Base-by-base conservation (phyloP, 2,113 vertebrate genomes). In the Noturus placidus region DNA sequence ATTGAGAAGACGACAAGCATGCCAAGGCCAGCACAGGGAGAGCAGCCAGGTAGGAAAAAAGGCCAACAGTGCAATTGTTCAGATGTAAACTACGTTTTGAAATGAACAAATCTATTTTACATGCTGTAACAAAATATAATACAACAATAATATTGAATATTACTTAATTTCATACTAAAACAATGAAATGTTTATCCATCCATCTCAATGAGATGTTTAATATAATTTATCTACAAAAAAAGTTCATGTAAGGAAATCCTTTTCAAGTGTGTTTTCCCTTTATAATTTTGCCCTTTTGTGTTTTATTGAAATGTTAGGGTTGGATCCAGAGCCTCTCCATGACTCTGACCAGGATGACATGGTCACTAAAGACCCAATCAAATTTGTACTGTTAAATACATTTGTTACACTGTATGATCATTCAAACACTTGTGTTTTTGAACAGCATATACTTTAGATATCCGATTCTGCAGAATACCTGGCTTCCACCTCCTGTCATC, bases 401-500 rank as follows among this genome's bases (percentile, higher is more conserved):
- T 35, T 9, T 74, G 19, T 22, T 42, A 42, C 38, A 46, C 13
- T 70, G 67, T 70, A 69, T 3, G 20, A 46, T 27, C 2, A 74
- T 74, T 46, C 0, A 38, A 74, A 20, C 19, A 20, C 6, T 19
- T 70, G 46, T 15, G 15, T 33, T 4, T 33, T 17, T 38, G 69
- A 19, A 6, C 33, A 25, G 20, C 33, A 8, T 78, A n/a, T 42
- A 27, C 42, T 10, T 19, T 17, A 61, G 10, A 6, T 42, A 63
- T 42, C 35, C 0, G 38, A 17, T n/a, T 46, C 35, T 63, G 42
- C 19, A 65, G 3, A 17, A 94, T 89, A 99, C 98, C 98, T 84
- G 97, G 96, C 87, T 97, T 99, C 98, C 98, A 99, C 63, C 98
- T 93, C 82, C 98, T 92, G 93, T 99, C 95, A 61, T 99, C 97